Evolutionary conservation across 2,797 vertebrate genomes (phyloP), one percentile per base, ranked within the genome.

Genomic region (Coregonus ussuriensis): DNA sequence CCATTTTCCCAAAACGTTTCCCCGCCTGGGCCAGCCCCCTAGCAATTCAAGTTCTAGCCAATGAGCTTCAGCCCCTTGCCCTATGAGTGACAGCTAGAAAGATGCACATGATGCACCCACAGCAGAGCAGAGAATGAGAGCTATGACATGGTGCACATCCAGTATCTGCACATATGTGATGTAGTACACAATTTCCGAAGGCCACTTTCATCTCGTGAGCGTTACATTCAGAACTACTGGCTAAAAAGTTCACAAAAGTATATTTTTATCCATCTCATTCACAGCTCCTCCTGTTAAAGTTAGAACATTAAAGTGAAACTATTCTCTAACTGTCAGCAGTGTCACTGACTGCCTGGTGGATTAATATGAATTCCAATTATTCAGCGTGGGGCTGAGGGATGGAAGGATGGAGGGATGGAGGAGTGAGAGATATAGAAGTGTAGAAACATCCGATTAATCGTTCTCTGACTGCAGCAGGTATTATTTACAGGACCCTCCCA

Each of bases 381-480:
- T 4, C 54, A n/a, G 54, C 4, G 15, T 18, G 1, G 16, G 41
- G 53, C 31, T 59, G 11, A 14, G 35, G 37, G 41, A 59, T n/a
- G 54, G 41, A 29, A 37, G 35, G 52, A 77, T n/a, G 75, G 67
- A 75, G 25, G 35, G 14, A 47, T 4, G 41, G 18, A 31, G 25
- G 63, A 70, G 65, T 53, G 67, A 79, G 67, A 75, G 21, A 9
- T 11, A 21, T 74, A 76, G 74, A 47, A 52, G 35, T 6, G 76
- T 63, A 75, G 70, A 87, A 84, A 79, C 78, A 81, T 77, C 67
- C 33, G 63, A 81, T 63, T 84, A 80, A 85, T 89, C 80, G 62
- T 77, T 63, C 47, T 15, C 68, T 75, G 21, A 4, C 71, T 1
- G 56, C 74, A 67, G 80, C 81, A 80, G 82, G 84, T 79, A 78